These are phyloP conservation scores for Rhincodon typus DNA, from an alignment of 2,797 vertebrate species.

Conservation along the genomic window DNA sequence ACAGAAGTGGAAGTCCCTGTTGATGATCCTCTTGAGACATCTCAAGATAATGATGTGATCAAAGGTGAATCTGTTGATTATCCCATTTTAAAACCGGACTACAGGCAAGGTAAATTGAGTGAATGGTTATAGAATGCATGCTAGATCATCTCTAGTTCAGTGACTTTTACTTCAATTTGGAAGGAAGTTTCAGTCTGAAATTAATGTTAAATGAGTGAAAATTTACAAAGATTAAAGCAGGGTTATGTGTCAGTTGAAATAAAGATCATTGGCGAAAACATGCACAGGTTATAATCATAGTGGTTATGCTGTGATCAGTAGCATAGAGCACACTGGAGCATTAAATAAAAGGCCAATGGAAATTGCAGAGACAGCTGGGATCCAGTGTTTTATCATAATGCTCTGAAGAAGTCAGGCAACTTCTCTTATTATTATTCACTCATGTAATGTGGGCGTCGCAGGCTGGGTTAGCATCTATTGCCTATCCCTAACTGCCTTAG, in stretches of 20 bases:
- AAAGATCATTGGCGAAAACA: background rate
- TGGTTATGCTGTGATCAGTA: background rate
- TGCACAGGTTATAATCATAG: background rate
- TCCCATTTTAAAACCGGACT: slow-evolving; percentile 50
- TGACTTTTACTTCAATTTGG: background rate
- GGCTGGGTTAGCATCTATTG: too few relatives aligned
- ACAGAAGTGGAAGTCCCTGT: slow-evolving; percentile 60
- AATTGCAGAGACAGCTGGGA: background rate
- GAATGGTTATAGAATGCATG: background rate
- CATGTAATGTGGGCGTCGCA: background rate
- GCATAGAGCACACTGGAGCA: background rate
- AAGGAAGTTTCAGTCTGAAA: background rate
- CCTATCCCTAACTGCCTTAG: too few relatives aligned
- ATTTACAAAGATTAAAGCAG: background rate
- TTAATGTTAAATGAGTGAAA: background rate
- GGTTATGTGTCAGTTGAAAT: background rate
- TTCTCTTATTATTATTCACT: background rate
- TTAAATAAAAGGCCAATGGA: background rate
- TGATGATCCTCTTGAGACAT: slow-evolving; percentile 61
- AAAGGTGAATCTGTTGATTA: slow-evolving; percentile 63
- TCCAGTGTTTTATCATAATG: background rate
- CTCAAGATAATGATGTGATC: slow-evolving; percentile 61
- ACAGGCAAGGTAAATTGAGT: slow-evolving; percentile 56
- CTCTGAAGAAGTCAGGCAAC: background rate
- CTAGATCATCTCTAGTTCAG: background rate